A percentile compares a stretch with the other conserved stretches of the same genome.
These are phyloP conservation scores for Alethe castanea DNA, from an alignment of 2,113 vertebrate species.

Conservation along the genomic window DNA sequence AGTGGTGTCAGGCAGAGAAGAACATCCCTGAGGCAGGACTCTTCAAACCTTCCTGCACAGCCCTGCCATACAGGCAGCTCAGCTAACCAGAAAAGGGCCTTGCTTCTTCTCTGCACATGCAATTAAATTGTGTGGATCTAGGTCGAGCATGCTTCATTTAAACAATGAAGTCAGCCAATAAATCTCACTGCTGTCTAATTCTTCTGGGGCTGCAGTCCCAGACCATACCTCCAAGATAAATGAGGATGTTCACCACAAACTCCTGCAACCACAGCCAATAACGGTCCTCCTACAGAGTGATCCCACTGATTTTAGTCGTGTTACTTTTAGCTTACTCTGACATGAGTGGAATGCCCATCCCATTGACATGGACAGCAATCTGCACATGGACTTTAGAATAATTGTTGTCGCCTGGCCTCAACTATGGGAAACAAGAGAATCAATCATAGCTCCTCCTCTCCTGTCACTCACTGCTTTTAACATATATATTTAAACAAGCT, in stretches of 20 bases:
- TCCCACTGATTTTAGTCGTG: neutral
- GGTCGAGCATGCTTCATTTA: neutral
- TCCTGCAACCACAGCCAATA: neutral
- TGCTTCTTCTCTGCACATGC: neutral
- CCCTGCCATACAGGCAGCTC: neutral
- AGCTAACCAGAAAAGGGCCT: conserved; percentile 52
- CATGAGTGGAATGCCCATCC: neutral
- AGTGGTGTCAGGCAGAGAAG: neutral
- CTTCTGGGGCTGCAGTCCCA: neutral
- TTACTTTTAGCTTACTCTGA: neutral
- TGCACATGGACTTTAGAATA: neutral
- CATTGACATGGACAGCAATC: neutral
- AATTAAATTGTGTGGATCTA: neutral
- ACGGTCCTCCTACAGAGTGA: neutral
- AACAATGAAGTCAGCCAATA: conserved; percentile 36
- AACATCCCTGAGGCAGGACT: neutral
- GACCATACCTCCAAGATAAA: neutral
- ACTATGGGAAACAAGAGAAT: neutral
- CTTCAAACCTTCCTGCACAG: neutral
- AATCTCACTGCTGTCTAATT: neutral
- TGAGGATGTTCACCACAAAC: neutral
- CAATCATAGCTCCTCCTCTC: neutral
- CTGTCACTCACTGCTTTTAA: neutral
- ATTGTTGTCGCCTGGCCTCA: neutral
- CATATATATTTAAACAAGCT: neutral